Evolutionary conservation across 2,113 vertebrate genomes (phyloP), one percentile per base, ranked within the genome.

Genomic region (Condylura cristata): DNA sequence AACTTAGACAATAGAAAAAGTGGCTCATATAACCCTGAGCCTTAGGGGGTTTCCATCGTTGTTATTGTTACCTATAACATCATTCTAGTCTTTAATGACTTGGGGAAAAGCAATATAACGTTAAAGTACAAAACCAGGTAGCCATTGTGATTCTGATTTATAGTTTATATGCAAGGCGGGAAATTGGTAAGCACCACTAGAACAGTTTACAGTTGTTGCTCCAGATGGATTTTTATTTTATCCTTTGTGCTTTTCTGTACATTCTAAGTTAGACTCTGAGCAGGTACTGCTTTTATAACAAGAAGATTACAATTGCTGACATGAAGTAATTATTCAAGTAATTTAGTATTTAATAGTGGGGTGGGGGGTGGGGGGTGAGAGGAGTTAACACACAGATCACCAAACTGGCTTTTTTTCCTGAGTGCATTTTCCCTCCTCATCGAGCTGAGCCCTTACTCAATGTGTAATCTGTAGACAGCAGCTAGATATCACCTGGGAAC

Each of bases 191-290:
- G 41, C 46, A 94, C 68, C 48, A 56, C 44, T 84, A 44, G 30
- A 95, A 46, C 83, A 93, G 39, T 91, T 94, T 84, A 89, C 39
- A 76, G 22, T 86, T 76, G 32, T 93, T 74, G 61, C 71, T 88
- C 44, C 95, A 8, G 24, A 16, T 92, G 34, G 71, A 76, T 92
- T 92, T 90, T 66, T 96, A n/a, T 92, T 92, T 90, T 93, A 34
- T 94, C 30, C 74, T 95, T 93, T 91, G 70, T 78, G 78, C 34
- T 63, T 68, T 26, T 68, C 61, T 84, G 17, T 80, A 61, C n/a
- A 53, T 88, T 44, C 34, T 80, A 30, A 68, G 41, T 83, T 91
- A 60, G 24, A 66, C 72, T 82, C 48, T 86, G 48, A 66, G 63
- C 56, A 39, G 61, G 80, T 91, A 32, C 34, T 90, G 18, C 48